Base-by-base conservation (phyloP, 2,888 invertebrate genomes). In the Amblyjoppa fuscipennis region DNA sequence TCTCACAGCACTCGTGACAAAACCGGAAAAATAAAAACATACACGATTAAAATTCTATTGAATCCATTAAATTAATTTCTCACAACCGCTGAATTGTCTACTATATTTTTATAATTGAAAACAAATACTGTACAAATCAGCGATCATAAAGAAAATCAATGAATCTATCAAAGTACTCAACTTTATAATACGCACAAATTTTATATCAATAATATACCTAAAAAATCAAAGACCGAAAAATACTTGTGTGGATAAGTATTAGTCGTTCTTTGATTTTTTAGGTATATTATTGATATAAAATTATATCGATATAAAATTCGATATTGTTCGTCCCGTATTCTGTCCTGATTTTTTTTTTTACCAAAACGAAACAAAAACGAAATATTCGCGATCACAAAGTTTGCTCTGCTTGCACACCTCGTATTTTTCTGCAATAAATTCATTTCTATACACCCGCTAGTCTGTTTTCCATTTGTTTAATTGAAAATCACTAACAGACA, bases 181-280 rank as follows among this genome's bases (percentile, higher is more conserved):
- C 20, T 20, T 20, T 20, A 9, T 20, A 20, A 3, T 16, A 0
- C 53, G 6, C 2, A 5, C 20, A 56, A 20, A 20, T 56, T 56
- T 2, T 9, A 9, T 20, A 7, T 20, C 6, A 56, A 25, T 56
- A 9, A 7, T 56, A 41, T 1, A 3, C 11, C 41, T 11, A 2
- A 49, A 49, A 49, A 53, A 53, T 34, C 61, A 64, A 64, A n/a
- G 28, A 34, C 34, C 61, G 61, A 31, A 6, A 34, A 59, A 59
- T 53, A 20, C 7, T 59, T 13, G 11, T 59, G 1, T n/a, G 34
- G 20, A 20, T 20, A 20, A 20, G 20, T 20, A 20, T 20, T 20
- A 20, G 20, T 20, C 20, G 20, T 20, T 20, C 20, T 20, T 20
- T 20, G 20, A 20, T 20, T 20, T 20, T 20, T 20, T 20, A 20